phyloP scores from a whole-genome alignment of 2,888 invertebrate species.

The Helleia helle region DNA sequence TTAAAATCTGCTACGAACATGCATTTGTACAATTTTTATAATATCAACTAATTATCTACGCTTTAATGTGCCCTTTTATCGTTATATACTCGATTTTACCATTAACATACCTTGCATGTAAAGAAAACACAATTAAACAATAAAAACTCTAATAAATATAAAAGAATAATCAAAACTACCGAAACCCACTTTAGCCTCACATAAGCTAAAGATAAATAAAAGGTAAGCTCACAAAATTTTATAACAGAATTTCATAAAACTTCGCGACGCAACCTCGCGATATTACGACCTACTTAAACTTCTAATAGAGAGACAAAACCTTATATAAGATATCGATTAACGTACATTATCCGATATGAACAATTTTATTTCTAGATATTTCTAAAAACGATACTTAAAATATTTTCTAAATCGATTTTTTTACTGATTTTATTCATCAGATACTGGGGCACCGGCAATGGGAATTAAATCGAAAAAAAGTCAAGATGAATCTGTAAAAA shows the following conservation, averaged over 20 bases:
- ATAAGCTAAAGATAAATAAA: constrained; percentile 5
- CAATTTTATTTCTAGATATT: neutral
- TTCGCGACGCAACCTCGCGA: neutral
- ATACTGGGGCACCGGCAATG: too few species aligned
- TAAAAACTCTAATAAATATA: neutral
- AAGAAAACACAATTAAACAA: neutral
- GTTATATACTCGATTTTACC: neutral
- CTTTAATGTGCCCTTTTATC: too few species aligned
- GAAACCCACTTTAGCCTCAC: neutral
- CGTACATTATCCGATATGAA: neutral
- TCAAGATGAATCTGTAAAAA: too few species aligned
- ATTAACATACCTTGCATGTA: neutral
- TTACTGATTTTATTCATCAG: too few species aligned
- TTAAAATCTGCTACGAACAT: too few species aligned
- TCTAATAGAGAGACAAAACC: constrained; percentile 3
- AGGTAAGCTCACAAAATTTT: constrained; percentile 8
- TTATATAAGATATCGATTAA: constrained; percentile 4
- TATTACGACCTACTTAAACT: constrained; percentile 4
- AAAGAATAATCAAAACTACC: constrained; percentile 1
- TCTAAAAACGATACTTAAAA: too few species aligned
- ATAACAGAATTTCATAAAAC: constrained; percentile 7
- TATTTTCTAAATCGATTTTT: too few species aligned
- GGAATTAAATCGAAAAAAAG: too few species aligned
- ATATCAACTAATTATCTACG: too few species aligned
- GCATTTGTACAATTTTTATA: too few species aligned